These are phyloP conservation scores for Heptranchias perlo DNA, from an alignment of 2,113 vertebrate species.

Conservation along the genomic window DNA sequence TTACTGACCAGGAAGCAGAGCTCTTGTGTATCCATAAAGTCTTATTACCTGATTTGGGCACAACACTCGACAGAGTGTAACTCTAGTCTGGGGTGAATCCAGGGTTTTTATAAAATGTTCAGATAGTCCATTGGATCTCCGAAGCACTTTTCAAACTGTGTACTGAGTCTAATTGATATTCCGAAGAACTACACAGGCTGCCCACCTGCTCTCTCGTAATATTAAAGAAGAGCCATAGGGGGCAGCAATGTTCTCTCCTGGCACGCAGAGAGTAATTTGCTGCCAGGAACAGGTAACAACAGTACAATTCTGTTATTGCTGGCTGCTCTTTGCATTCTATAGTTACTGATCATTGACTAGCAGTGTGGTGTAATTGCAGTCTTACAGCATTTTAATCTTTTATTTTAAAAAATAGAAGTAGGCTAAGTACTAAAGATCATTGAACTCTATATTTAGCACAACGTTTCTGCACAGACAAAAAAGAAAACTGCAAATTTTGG, in stretches of 20 bases:
- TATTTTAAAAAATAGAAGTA: background rate
- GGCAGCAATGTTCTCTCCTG: slow-evolving; percentile 12
- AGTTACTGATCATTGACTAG: background rate
- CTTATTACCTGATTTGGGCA: background rate
- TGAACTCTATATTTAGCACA: background rate
- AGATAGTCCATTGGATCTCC: background rate
- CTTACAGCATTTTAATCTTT: background rate
- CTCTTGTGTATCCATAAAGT: background rate
- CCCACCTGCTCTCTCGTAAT: background rate
- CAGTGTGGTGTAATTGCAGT: background rate
- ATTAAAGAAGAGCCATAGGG: background rate
- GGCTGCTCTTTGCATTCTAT: background rate
- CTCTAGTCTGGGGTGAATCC: background rate
- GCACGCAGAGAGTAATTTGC: background rate
- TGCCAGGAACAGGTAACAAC: background rate
- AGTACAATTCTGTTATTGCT: background rate
- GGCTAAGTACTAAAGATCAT: background rate
- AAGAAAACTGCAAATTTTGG: background rate
- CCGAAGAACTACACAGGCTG: background rate
- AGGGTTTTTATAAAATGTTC: background rate
- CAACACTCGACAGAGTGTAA: background rate
- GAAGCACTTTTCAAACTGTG: background rate
- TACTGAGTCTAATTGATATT: background rate
- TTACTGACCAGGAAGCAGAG: background rate
- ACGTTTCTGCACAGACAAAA: background rate